Percentiles rank a stretch among this genome's conserved stretches.
Conservation (phyloP, 2,888 invertebrate species). For the Drosophila mulleri region DNA sequence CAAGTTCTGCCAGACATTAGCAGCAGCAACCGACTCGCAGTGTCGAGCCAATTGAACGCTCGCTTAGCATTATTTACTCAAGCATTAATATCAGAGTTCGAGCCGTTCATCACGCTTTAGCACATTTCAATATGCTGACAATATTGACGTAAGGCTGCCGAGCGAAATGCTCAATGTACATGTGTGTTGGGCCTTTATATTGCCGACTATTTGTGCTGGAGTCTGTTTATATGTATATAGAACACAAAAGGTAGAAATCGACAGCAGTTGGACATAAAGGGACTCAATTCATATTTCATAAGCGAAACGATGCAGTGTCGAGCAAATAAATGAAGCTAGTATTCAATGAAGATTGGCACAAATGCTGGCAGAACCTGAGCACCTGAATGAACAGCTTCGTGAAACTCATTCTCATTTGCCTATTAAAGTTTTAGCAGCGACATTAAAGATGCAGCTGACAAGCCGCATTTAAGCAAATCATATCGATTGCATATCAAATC, state of each 20-base stretch:
- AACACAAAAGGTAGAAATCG: conserved; percentile 3
- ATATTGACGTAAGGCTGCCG: conserved; percentile 43
- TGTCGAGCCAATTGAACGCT: conserved; percentile 13
- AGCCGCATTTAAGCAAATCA: conserved; percentile 9
- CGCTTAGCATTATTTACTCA: conserved; percentile 16
- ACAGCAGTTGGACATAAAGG: conserved; percentile 5
- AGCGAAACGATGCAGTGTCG: conserved; percentile 22
- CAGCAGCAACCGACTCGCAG: background rate
- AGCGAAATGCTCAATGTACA: conserved; percentile 4
- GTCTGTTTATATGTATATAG: conserved; percentile 21
- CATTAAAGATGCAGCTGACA: conserved; percentile 1
- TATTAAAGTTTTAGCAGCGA: background rate
- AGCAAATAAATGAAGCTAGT: conserved; percentile 18
- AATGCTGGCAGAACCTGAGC: background rate
- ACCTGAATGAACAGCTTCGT: background rate
- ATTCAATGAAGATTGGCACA: conserved; percentile 1
- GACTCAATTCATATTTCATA: conserved; percentile 32
- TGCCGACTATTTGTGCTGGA: conserved; percentile 25
- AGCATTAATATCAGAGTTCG: conserved; percentile 10
- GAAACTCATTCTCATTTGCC: background rate
- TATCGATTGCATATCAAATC: conserved; percentile 14
- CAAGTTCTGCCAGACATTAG: background rate
- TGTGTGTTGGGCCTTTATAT: conserved; percentile 11
- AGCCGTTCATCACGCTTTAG: conserved; percentile 5
- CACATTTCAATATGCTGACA: conserved; percentile 27